Base-by-base conservation (phyloP, 2,797 vertebrate genomes). In the Odontamblyopus lacepedii region DNA sequence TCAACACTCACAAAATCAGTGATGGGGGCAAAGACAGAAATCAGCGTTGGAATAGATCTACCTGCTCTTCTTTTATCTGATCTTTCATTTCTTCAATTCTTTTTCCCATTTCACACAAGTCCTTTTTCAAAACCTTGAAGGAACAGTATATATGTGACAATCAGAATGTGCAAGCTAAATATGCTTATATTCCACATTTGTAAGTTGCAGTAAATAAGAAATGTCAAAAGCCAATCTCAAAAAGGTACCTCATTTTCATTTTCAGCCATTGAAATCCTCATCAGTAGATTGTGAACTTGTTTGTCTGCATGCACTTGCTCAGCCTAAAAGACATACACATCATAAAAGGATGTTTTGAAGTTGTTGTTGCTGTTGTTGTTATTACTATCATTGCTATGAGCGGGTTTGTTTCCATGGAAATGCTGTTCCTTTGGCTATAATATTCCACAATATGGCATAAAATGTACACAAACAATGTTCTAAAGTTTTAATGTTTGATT, bases 41-140 rank as follows among this genome's bases (percentile, higher is more conserved):
- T 2, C 26, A 51, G 55, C 9, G 2, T 1, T 56, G 4, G 1
- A 32, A 3, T 35, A 26, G 51, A 16, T 56, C 90, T 83, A 96
- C 96, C 91, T 95, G 95, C 85, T 96, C 94, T 80, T 87, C 82
- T 68, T 91, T 91, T 78, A 91, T 87, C 27, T 91, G 71, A 73
- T 73, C 83, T 75, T 89, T 91, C 81, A 96, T 91, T 62, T 96
- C 94, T 67, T 93, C 85, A 23, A 95, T 76, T 70, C 79, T 86
- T 38, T 79, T 87, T 63, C 96, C 95, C n/a, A 75, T 92, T 78
- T 94, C 92, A 73, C 74, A 75, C 67, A 95, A 66, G 74, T 91
- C 86, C 82, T 82, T 92, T 87, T 92, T 95, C 85, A 97, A 83
- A 75, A 84, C 81, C 90, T 93, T 55, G 8, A 41, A 1, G 50